Evolutionary conservation across 2,797 vertebrate genomes (phyloP), one percentile per base, ranked within the genome.

Genomic region (Mycteria americana): DNA sequence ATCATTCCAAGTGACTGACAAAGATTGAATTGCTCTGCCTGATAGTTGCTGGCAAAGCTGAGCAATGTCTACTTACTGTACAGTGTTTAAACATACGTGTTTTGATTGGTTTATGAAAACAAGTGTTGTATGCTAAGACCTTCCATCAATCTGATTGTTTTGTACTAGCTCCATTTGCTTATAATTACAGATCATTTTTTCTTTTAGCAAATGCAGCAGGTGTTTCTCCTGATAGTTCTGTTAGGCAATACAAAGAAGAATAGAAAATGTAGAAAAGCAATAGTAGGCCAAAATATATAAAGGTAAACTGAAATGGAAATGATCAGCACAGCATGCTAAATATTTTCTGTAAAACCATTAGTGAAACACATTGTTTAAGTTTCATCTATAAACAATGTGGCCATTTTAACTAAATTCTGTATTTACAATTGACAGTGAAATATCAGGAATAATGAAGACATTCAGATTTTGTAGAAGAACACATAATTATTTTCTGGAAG

Each of bases 221-320:
- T 96, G 82, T 90, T 95, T 90, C 62, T 86, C 64, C 88, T 75
- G 88, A 86, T 94, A 96, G 85, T 90, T 96, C 92, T 77, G 54
- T 92, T 84, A 89, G 86, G 51, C 48, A 95, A 72, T 62, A 45
- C 33, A 85, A 90, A 82, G 35, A 82, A 74, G 39, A 92, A 80
- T 21, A 84, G 54, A 65, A 91, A 90, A 65, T 24, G 16, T 72
- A 83, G 75, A 85, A 93, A 95, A 81, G 75, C 74, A 87, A 24
- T 62, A 82, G 24, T 82, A 79, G 50, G 48, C 33, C 57, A 95
- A 92, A 92, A 86, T 43, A 46, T 19, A 69, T 46, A 92, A 90
- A 68, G 9, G 12, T 45, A 82, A 91, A 94, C 64, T 72, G 37
- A 84, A 94, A 90, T 79, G 53, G 75, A 93, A 95, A 80, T 77